Evolutionary conservation across 2,797 vertebrate genomes (phyloP).

Genomic region (Myotis pilosus): DNA sequence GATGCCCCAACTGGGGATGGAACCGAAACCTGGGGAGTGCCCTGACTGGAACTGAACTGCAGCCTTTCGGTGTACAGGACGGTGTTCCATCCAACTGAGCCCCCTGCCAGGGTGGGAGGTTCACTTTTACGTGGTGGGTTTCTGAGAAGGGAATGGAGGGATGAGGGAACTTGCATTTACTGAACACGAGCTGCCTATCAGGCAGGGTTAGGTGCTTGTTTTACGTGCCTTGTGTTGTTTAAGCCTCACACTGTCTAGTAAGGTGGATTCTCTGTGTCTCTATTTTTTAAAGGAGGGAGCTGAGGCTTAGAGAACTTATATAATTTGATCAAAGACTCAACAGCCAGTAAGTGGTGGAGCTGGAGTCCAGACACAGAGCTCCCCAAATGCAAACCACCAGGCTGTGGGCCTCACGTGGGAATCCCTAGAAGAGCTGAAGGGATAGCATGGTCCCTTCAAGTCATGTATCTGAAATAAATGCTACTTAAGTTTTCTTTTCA

Average conservation of each 20-base stretch:
- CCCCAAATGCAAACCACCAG: background rate
- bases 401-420: fast-evolving
- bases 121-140: background rate
- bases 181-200: background rate
- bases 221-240: background rate
- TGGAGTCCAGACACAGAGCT: background rate
- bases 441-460: background rate
- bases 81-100: background rate
- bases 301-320: background rate
- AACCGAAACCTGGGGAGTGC: background rate
- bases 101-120: background rate
- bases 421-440: background rate
- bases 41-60: background rate
- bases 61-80: too few species aligned
- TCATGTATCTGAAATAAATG: background rate
- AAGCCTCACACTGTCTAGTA: background rate
- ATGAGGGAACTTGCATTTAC: background rate
- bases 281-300: background rate
- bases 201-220: background rate
- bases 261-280: background rate
- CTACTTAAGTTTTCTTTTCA: background rate
- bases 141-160: background rate
- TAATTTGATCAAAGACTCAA: background rate
- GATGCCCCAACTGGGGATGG: background rate
- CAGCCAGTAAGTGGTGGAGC: background rate